Conservation (phyloP, 2,888 invertebrate species). For the Trachelus troglodyta region DNA sequence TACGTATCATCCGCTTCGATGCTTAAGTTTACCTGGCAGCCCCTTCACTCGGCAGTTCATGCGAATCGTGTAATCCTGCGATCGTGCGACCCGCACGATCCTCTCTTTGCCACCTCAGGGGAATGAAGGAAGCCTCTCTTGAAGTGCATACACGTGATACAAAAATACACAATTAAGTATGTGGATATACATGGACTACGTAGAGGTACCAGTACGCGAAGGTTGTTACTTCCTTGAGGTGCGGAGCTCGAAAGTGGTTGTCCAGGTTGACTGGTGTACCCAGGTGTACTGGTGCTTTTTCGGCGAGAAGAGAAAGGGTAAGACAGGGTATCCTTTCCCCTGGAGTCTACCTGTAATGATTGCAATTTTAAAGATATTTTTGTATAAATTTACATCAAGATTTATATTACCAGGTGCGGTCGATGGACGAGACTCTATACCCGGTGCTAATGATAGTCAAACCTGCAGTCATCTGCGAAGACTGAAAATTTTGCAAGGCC, state of each 20-base stretch:
- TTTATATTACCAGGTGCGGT: neutral
- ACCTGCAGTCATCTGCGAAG: neutral
- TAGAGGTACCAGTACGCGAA: neutral
- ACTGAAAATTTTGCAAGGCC: neutral
- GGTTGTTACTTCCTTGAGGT: conserved; percentile 2
- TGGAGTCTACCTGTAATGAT: neutral
- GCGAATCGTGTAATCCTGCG: neutral
- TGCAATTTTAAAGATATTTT: neutral
- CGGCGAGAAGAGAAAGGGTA: neutral
- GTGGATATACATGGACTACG: neutral
- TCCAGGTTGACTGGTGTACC: neutral
- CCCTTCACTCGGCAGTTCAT: neutral
- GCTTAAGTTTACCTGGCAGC: neutral
- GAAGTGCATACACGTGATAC: neutral
- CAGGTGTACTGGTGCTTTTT: neutral
- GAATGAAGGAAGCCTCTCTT: neutral
- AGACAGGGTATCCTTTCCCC: neutral
- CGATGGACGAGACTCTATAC: neutral
- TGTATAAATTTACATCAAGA: neutral
- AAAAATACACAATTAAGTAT: neutral
- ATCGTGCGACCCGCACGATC: neutral
- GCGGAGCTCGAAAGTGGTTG: conserved; percentile 6
- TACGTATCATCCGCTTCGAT: neutral
- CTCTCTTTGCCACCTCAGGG: neutral
- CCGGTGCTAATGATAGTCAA: neutral